Evolutionary conservation across 2,797 vertebrate genomes (phyloP), one percentile per base, ranked within the genome.

Genomic region (Cyclopterus lumpus): DNA sequence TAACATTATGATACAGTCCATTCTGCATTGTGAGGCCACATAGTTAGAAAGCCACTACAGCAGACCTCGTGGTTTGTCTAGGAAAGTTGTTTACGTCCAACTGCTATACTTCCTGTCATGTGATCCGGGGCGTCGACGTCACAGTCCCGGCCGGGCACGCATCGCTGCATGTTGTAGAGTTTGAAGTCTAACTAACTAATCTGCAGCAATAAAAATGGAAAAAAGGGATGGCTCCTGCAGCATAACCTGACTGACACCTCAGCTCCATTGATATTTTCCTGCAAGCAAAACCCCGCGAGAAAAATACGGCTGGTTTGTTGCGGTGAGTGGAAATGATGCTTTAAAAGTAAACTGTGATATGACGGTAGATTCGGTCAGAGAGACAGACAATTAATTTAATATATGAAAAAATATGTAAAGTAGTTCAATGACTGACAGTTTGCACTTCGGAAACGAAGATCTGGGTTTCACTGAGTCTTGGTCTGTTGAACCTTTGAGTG

Each of bases 151-250:
- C 62, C 2, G 61, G 64, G 75, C 64, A 42, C 15, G 85, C 73
- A 71, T 78, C 79, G n/a, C 46, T 34, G 71, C 83, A 62, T 51
- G 83, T 55, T 65, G 83, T 80, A 83, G 85, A 93, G 94, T 94
- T 94, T 94, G 94, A 95, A 95, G 94, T 94, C 89, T 93, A 85
- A 53, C 64, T 18, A 53, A 76, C 62, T 61, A 36, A 81, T 60
- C 51, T 49, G 74, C 70, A 2, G 82, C 79, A 87, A 91, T 92
- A 93, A 92, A 91, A 81, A 91, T 91, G 87, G 57, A 20, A 48
- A 75, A 22, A 8, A 2, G 24, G 16, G 70, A 81, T 85, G 63
- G 67, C 61, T 38, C 22, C 46, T 3, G 70, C 67, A 44, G 79
- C 2, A 6, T 53, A 61, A 87, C 73, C 64, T 81, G 83, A 84